These are phyloP conservation scores for Nilaparvata lugens DNA, from an alignment of 1,140 invertebrate species.

Conservation along the genomic window DNA sequence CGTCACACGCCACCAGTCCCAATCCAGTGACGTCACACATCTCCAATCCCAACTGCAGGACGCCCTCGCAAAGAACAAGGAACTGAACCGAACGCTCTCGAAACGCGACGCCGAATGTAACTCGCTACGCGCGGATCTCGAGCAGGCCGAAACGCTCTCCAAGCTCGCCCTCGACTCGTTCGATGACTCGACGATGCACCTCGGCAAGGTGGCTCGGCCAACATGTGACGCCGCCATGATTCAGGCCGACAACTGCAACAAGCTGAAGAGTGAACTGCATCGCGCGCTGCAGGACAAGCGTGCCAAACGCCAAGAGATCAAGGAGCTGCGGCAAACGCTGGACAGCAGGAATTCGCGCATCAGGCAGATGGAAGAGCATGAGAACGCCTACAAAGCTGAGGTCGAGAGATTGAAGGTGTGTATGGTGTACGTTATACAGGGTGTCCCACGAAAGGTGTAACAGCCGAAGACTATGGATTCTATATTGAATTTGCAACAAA, in stretches of 20 bases:
- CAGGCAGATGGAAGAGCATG: background rate
- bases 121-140: background rate
- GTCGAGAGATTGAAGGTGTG: too few species aligned
- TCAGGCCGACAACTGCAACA: slow-evolving; percentile 31
- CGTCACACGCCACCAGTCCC: slow-evolving; percentile 31
- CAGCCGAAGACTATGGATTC: too few species aligned
- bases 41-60: slow-evolving; percentile 32
- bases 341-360: slow-evolving; percentile 30
- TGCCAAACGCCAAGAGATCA: background rate
- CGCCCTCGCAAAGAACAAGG: slow-evolving; percentile 31
- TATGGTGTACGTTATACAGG: too few species aligned
- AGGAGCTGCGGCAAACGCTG: background rate
- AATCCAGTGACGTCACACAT: slow-evolving; percentile 33
- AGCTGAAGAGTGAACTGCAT: slow-evolving; percentile 22
- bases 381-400: background rate
- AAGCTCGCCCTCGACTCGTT: slow-evolving; percentile 4
- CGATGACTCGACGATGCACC: slow-evolving; percentile 7
- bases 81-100: slow-evolving; percentile 29
- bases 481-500: too few species aligned
- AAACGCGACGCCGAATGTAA: slow-evolving; percentile 31
- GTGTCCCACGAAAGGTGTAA: too few species aligned
- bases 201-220: slow-evolving; percentile 30
- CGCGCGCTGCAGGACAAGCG: background rate
- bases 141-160: background rate
- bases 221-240: slow-evolving; percentile 32